Percentiles rank a stretch among this genome's conserved stretches.
These are phyloP conservation scores for Sylvietta virens DNA, from an alignment of 2,113 vertebrate genomes.

Conservation along the genomic window DNA sequence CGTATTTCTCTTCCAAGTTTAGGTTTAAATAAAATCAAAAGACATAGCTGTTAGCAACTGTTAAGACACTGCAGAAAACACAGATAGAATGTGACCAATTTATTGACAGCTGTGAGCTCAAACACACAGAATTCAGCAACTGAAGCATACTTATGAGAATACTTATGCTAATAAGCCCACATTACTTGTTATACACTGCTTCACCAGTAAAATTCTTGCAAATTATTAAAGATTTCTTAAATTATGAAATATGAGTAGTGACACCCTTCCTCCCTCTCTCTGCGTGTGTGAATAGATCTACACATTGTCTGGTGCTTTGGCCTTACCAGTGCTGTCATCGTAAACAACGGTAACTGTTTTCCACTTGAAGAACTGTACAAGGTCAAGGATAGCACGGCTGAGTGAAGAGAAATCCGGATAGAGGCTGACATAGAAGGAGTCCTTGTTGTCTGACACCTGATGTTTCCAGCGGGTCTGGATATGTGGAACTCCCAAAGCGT, in stretches of 20 bases:
- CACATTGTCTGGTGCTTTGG: neutral
- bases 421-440: constrained; percentile 96
- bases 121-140: neutral
- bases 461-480: constrained; percentile 99
- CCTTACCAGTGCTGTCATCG: constrained; percentile 98
- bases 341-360: constrained; percentile 98
- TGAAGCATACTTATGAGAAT: neutral
- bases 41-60: neutral
- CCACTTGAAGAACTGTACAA: constrained; percentile 99
- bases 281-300: neutral
- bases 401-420: constrained; percentile 98
- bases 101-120: neutral
- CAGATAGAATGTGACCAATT: neutral
- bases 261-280: neutral
- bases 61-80: neutral
- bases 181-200: neutral
- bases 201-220: neutral
- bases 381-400: constrained; percentile 95
- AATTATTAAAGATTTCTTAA: neutral
- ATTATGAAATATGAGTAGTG: neutral
- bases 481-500: constrained; percentile 94
- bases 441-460: constrained; percentile 97
- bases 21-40: neutral
- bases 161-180: neutral
- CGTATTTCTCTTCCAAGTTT: neutral